Evolutionary conservation across 2,113 vertebrate species (phyloP).

Genomic region (Prolemur simus): DNA sequence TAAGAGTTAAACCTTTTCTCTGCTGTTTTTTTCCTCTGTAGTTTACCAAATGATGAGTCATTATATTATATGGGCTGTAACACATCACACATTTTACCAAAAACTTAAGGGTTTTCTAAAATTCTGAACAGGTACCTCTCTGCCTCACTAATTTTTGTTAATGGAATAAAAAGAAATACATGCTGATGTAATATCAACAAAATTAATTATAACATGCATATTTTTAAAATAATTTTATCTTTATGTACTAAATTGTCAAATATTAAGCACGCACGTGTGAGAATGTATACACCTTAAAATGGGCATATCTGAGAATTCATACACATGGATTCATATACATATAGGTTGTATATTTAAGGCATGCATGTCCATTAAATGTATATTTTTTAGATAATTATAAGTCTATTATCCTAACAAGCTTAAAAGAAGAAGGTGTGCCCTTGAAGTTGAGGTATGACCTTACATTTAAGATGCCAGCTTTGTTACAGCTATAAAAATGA

Average conservation of each 20-base stretch:
- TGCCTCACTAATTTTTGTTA: conserved; percentile 45
- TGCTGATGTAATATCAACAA: not conserved
- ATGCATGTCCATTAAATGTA: not conserved
- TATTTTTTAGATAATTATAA: not conserved
- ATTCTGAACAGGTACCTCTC: not conserved
- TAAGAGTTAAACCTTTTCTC: conserved; percentile 18
- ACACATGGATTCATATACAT: not conserved
- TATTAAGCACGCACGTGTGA: not conserved
- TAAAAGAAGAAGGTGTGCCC: not conserved
- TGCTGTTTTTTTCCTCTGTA: conserved; percentile 4
- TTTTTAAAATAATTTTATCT: not conserved
- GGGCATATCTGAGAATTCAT: not conserved
- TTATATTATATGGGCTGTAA: not conserved
- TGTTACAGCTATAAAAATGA: conserved; percentile 70
- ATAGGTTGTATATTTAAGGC: not conserved
- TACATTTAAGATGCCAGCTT: conserved; percentile 69
- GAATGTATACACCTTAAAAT: not conserved
- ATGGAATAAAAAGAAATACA: not conserved
- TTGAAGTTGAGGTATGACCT: conserved; percentile 69
- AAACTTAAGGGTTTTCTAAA: conserved; percentile 39
- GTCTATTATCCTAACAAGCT: not conserved
- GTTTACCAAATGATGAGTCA: conserved; percentile 55
- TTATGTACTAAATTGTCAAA: conserved; percentile 5
- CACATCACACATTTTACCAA: conserved; percentile 40
- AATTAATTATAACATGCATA: not conserved